A percentile compares a stretch with the other conserved stretches of the same genome.
These are phyloP conservation scores for Macaca nemestrina DNA, from an alignment of 2,113 vertebrate species.

Conservation along the genomic window DNA sequence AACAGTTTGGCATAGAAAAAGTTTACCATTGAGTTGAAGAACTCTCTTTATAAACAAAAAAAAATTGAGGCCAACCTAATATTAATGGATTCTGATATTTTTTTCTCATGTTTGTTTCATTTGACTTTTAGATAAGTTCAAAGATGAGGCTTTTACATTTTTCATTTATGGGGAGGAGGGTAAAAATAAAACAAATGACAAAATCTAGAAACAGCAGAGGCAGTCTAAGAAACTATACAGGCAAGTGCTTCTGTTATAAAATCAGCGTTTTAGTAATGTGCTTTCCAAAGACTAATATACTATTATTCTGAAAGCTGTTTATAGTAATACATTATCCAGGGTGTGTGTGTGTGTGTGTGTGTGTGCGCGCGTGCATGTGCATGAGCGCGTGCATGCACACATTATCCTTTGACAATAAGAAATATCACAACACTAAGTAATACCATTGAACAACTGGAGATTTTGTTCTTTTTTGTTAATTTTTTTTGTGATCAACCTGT, in stretches of 20 bases:
- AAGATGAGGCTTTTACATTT: not conserved
- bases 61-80: not conserved
- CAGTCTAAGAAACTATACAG: not conserved
- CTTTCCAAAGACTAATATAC: not conserved
- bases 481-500: not conserved
- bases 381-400: accelerated
- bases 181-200: not conserved
- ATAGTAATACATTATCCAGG: not conserved
- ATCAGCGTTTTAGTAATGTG: not conserved
- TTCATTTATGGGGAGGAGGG: not conserved
- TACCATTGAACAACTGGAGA: not conserved
- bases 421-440: not conserved
- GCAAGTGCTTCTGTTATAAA: not conserved
- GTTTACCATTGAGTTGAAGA: not conserved
- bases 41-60: not conserved
- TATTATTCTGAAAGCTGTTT: not conserved
- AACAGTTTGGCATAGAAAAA: not conserved
- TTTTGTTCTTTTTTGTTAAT: not conserved
- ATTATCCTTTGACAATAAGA: not conserved
- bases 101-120: not conserved
- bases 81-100: not conserved
- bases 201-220: not conserved
- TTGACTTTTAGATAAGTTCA: not conserved
- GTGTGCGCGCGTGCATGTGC: accelerated
- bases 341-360: accelerated